Base-by-base conservation (phyloP, 2,113 vertebrate species). In the Cygnus buccinator region DNA sequence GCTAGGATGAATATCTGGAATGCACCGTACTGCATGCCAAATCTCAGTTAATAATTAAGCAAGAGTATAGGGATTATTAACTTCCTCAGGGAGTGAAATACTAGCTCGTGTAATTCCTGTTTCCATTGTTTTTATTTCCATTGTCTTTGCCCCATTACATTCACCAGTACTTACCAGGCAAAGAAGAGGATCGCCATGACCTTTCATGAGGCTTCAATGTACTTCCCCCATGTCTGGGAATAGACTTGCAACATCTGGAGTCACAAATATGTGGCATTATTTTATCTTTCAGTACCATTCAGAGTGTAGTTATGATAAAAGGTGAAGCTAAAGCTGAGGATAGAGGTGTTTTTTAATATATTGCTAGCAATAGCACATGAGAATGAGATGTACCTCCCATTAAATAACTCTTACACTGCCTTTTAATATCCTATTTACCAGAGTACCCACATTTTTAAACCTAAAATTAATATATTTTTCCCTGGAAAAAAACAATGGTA, bases 201-300 rank as follows among this genome's bases (percentile, higher is more conserved):
- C 10, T 3, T 5, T 88, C 33, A 22, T 1, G 0, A 61, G 39
- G 20, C 59, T 72, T 67, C 23, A 55, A 3, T 2, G 0, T 28
- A 16, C 8, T 68, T 18, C 22, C 18, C 9, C 31, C 21, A 2
- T 44, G 61, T 19, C 15, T 57, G 15, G 26, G 35, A 70, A 52
- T n/a, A 50, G 48, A 22, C 17, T 59, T 6, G 0, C 35, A 37
- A 31, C 28, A 26, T 63, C 74, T 74, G 55, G 8, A 26, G 19
- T 52, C 67, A 19, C 62, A 68, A 8, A 17, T 13, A 6, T 46
- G 70, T 66, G 63, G 54, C 10, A 1, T 44, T 29, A 57, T 39
- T 66, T 82, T 48, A 15, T 59, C 28, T 54, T 58, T 54, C 13
- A 8, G 16, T 61, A 46, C 21, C 23, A 33, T 39, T 52, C 11